phyloP scores from a whole-genome alignment of 2,888 invertebrate genomes.

The Incurvaria masculella region DNA sequence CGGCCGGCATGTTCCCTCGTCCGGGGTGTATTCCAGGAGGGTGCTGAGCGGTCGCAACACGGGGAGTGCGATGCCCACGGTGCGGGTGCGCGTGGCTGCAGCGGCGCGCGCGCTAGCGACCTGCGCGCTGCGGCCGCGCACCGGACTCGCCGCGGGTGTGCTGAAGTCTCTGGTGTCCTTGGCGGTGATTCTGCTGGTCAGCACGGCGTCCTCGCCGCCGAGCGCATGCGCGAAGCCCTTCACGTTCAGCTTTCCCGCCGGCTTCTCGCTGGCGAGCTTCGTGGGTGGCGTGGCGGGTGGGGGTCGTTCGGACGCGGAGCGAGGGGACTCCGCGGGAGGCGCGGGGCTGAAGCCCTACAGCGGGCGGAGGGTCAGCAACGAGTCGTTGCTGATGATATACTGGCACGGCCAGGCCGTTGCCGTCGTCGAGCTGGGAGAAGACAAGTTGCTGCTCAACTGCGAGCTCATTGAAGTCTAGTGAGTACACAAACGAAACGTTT shows the following conservation, averaged over 20 bases:
- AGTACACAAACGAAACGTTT: too few species aligned
- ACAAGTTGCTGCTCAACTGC: slow-evolving; percentile 70
- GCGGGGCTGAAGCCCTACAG: slow-evolving; percentile 59
- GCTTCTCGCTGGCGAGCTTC: slow-evolving; percentile 46
- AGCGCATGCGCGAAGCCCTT: slow-evolving; percentile 48
- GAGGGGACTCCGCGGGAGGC: slow-evolving; percentile 26
- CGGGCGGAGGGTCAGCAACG: slow-evolving; percentile 61
- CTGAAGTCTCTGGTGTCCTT: slow-evolving; percentile 42
- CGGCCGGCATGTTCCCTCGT: background rate
- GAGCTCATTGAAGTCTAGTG: slow-evolving; percentile 85
- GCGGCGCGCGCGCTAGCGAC: slow-evolving; percentile 18
- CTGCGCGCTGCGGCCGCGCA: slow-evolving; percentile 38
- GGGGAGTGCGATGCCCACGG: background rate
- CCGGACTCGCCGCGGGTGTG: slow-evolving; percentile 40
- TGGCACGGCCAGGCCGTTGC: slow-evolving; percentile 81
- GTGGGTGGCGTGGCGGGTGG: slow-evolving; percentile 31
- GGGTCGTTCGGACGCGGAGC: slow-evolving; percentile 30
- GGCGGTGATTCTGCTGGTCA: slow-evolving; percentile 36
- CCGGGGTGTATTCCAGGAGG: too few species aligned
- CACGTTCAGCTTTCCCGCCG: slow-evolving; percentile 44
- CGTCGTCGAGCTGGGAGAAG: slow-evolving; percentile 71
- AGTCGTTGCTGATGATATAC: slow-evolving; percentile 72
- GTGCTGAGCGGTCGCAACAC: too few species aligned
- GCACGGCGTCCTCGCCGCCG: slow-evolving; percentile 45
- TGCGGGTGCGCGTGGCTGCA: background rate